A percentile compares a stretch with the other conserved stretches of the same genome.
Conservation (phyloP, 1,140 invertebrate species). For the Drosophila gunungcola region DNA sequence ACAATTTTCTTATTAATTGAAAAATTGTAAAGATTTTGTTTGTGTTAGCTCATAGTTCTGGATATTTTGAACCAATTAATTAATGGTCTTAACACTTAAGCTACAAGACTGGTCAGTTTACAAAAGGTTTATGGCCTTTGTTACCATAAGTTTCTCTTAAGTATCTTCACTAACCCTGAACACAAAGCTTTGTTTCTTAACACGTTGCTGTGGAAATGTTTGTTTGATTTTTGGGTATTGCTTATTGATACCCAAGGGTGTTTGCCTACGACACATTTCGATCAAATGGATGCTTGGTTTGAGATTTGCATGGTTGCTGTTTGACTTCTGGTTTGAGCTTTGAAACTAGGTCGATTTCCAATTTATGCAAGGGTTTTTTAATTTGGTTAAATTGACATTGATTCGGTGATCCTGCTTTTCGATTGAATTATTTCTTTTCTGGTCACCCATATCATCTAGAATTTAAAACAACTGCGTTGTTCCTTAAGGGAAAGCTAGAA, state of each 20-base stretch:
- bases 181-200: neutral
- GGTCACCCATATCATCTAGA: neutral
- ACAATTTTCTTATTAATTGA: too few relatives aligned
- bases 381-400: too few relatives aligned
- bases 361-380: neutral
- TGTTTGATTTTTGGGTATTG: neutral
- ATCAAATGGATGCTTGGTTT: neutral
- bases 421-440: neutral
- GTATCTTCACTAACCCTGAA: neutral
- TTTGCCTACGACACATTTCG: neutral
- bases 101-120: neutral
- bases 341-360: neutral
- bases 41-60: too few relatives aligned
- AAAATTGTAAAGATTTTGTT: too few relatives aligned
- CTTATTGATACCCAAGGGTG: neutral
- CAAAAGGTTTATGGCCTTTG: neutral
- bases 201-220: neutral
- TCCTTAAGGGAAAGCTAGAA: slow-evolving; percentile 7
- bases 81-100: neutral
- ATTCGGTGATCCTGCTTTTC: too few relatives aligned
- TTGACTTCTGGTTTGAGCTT: neutral
- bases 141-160: neutral
- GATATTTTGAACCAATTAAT: neutral
- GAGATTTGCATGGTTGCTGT: too few relatives aligned
- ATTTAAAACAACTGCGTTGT: neutral